Evolutionary conservation across 2,113 vertebrate species (phyloP).

Genomic region (Trogon melanurus): DNA sequence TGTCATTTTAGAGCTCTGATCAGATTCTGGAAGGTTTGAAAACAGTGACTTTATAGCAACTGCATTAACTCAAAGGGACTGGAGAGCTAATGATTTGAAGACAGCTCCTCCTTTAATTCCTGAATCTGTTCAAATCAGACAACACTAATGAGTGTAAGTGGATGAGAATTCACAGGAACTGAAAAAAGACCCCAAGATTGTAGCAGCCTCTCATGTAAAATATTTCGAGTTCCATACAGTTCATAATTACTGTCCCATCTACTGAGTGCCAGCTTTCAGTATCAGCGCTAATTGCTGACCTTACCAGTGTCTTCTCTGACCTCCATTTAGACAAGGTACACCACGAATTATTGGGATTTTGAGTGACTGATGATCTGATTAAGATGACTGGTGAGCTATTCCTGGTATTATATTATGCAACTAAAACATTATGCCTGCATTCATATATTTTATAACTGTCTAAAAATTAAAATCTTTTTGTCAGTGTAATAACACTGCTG

Average conservation of each 20-base stretch:
- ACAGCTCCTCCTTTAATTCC: not conserved
- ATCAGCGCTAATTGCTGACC: not conserved
- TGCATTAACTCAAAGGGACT: not conserved
- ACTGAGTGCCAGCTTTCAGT: not conserved
- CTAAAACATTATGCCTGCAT: conserved; percentile 39
- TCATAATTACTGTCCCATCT: not conserved
- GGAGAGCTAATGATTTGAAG: not conserved
- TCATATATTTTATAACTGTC: conserved; percentile 39
- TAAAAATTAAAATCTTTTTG: conserved; percentile 48
- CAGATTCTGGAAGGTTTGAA: not conserved
- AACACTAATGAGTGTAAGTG: not conserved
- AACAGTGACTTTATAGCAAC: not conserved
- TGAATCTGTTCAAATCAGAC: not conserved
- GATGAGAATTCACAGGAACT: not conserved
- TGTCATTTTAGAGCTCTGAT: not conserved
- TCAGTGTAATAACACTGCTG: conserved; percentile 28
- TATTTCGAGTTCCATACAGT: not conserved
- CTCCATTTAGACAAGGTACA: not conserved
- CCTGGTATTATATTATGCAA: conserved; percentile 32
- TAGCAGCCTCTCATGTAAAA: not conserved
- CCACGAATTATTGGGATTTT: conserved; percentile 13
- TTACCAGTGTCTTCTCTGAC: not conserved
- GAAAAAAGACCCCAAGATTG: not conserved
- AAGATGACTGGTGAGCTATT: conserved; percentile 43
- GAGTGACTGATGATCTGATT: conserved; percentile 45